Base-by-base conservation (phyloP, 2,888 invertebrate species). In the Plutella xylostella region DNA sequence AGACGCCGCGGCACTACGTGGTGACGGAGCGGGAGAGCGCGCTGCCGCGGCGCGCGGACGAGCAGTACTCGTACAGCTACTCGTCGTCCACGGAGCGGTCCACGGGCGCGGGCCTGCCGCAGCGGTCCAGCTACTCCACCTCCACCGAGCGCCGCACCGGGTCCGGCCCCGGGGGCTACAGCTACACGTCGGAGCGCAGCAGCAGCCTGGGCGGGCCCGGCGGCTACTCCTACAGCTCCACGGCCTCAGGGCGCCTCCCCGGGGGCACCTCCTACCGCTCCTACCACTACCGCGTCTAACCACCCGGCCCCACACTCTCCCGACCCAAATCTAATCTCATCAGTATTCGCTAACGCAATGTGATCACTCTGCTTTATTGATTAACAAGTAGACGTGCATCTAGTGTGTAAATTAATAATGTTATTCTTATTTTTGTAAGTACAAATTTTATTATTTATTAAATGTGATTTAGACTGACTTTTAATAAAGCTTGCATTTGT, bases 1-100 rank as follows among this genome's bases (percentile, higher is more conserved):
- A 94, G 94, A 93, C 90, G 85, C 93, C 91, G 85, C 92, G 94
- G 65, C 91, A 94, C 78, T 91, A 92, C 87, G 93, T 93, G 87
- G 90, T 92, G 84, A 91, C 92, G 75, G 89, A 90, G 77, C 92
- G 93, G 72, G 88, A 90, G 61, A 89, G 89, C 51, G 86, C 89
- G 63, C 79, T 86, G 65, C 86, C 87, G 60, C 86, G 88, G 48
- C 87, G 88, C 70, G 90, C 90, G 59, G 92, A 93, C 74, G 88
- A 92, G 85, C 92, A 92, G 85, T 94, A 93, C 87, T 92, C 92
- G 60, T 93, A 93, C 86, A 89, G 92, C 56, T 93, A 93, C 86
- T 83, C 87, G 72, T 89, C 90, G 72, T 84, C 86, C 58, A 84
- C 87, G 67, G 73, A 85, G 72, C 77, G 82, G 56, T 69, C 84